Evolutionary conservation across 2,797 vertebrate species (phyloP).

Genomic region (Sebastolobus alascanus): DNA sequence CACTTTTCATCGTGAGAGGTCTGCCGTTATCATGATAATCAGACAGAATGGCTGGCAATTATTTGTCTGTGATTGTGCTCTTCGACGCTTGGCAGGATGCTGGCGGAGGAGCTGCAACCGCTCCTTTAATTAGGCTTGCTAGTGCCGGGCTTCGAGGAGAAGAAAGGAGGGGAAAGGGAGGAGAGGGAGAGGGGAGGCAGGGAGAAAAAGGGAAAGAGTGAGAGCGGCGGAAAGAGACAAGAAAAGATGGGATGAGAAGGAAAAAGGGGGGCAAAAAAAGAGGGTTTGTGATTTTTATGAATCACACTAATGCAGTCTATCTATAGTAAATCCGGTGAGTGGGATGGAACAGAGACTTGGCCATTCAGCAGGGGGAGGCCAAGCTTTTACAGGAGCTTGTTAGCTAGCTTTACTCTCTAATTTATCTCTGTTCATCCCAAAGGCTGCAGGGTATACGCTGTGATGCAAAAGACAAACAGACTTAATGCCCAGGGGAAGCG

Average conservation of each 20-base stretch:
- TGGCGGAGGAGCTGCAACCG: constrained; percentile 54
- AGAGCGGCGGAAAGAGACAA: constrained; percentile 14
- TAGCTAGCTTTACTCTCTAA: constrained; percentile 41
- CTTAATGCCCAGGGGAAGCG: not conserved
- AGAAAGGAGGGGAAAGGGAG: constrained; percentile 4
- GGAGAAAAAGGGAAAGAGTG: not conserved
- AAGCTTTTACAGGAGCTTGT: constrained; percentile 55
- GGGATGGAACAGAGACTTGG: constrained; percentile 36
- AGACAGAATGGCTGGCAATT: constrained; percentile 71
- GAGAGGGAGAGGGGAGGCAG: constrained; percentile 6
- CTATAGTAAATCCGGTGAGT: constrained; percentile 67
- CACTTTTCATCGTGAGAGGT: constrained; percentile 37
- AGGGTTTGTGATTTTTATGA: constrained; percentile 65
- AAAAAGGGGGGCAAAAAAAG: not conserved
- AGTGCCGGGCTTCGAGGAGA: constrained; percentile 47
- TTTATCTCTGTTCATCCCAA: constrained; percentile 32
- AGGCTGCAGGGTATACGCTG: constrained; percentile 24
- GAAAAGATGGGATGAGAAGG: constrained; percentile 15
- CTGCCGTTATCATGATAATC: constrained; percentile 75
- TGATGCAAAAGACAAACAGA: constrained; percentile 41
- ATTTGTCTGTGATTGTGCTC: constrained; percentile 73
- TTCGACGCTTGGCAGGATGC: constrained; percentile 60
- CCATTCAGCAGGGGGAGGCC: constrained; percentile 47
- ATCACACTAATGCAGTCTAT: constrained; percentile 61
- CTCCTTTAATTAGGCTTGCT: constrained; percentile 77